These are phyloP conservation scores for Dolichopus griseipennis DNA, from an alignment of 2,888 invertebrate species.

Conservation along the genomic window DNA sequence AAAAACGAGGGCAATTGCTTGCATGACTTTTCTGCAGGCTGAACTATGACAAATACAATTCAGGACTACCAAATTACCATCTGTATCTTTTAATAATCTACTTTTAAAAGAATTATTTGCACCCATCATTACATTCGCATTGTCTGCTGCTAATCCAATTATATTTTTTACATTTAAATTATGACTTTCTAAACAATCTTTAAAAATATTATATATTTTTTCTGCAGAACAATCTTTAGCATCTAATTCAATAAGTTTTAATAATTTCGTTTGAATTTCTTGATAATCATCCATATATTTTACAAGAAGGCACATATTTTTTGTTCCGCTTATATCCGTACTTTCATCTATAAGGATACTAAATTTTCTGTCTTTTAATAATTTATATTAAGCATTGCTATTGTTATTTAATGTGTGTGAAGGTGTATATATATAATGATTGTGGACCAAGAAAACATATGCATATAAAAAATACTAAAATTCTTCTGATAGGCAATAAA, in stretches of 20 bases:
- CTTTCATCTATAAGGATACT: constrained; percentile 9
- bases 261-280: constrained; percentile 9
- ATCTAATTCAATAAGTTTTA: constrained; percentile 13
- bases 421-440: no score
- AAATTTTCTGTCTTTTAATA: not conserved
- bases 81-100: constrained; percentile 9
- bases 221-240: constrained; percentile 12
- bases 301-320: constrained; percentile 7
- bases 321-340: constrained; percentile 5
- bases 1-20: constrained; percentile 10
- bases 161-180: constrained; percentile 11
- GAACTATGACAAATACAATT: not conserved
- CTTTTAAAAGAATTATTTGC: constrained; percentile 6
- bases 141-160: constrained; percentile 9
- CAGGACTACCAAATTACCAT: constrained; percentile 7
- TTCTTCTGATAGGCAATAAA: no score
- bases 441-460: no score
- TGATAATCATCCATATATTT: constrained; percentile 7
- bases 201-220: constrained; percentile 12
- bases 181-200: constrained; percentile 9
- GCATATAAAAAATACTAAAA: no score
- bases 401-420: no score
- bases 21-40: constrained; percentile 2
- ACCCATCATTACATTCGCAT: constrained; percentile 13
- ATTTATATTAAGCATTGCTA: no score